Percentiles rank a stretch among this genome's conserved stretches.
Conservation (phyloP, 2,797 vertebrate species). For the Alcedo atthis region DNA sequence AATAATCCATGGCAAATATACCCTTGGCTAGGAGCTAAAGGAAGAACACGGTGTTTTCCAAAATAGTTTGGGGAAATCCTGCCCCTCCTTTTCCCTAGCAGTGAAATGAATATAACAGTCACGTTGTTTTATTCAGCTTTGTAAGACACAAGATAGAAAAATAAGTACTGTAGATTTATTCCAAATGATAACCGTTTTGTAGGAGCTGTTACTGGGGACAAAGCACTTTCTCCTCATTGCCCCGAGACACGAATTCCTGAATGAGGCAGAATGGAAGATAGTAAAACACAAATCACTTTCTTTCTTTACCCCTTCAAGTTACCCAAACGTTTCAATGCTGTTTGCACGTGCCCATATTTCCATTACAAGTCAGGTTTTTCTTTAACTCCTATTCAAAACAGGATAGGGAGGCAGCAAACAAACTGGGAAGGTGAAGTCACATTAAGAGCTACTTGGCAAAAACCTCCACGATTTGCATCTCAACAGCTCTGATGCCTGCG, state of each 20-base stretch:
- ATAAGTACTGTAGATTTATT: background rate
- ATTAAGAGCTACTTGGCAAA: slow-evolving; percentile 2
- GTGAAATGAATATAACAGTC: background rate
- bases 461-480: background rate
- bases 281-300: background rate
- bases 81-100: background rate
- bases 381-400: background rate
- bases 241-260: background rate
- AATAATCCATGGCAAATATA: background rate
- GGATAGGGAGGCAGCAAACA: background rate
- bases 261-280: background rate
- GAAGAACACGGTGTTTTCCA: background rate
- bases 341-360: background rate
- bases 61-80: background rate
- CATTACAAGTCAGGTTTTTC: background rate
- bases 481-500: background rate
- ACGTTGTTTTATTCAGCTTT: background rate
- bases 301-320: background rate
- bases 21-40: background rate
- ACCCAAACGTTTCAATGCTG: background rate
- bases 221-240: background rate
- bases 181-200: background rate
- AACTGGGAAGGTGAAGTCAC: background rate
- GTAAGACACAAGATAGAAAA: background rate
- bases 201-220: background rate